Evolutionary conservation across 2,113 vertebrate genomes (phyloP), one percentile per base, ranked within the genome.

Genomic region (Dromas ardeola): DNA sequence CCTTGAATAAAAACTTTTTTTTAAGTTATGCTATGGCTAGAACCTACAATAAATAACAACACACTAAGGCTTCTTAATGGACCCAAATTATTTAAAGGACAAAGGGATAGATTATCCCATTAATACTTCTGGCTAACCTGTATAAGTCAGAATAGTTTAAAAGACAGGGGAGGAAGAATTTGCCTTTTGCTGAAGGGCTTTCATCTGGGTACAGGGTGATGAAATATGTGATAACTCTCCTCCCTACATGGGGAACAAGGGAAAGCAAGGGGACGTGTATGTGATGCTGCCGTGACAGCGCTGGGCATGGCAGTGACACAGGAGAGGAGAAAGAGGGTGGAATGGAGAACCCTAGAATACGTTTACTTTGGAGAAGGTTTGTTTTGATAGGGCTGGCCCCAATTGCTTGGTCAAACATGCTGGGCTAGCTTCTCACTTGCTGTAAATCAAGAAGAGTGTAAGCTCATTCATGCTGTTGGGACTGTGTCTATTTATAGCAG

Each of bases 341-440:
- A 23, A 91, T 79, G 45, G 81, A 76, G 53, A 93, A 15, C 63
- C 50, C 61, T 78, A 63, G 82, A 86, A 65, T 12, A 22, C 2
- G 0, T 96, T 83, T 94, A 18, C 72, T 93, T 74, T 74, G 92
- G 73, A 94, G 50, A n/a, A 88, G 69, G 56, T 97, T 93, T 93
- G 72, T 86, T 94, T 61, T 66, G 59, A 63, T 52, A 59, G 59
- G 19, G 32, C 29, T 90, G 70, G 45, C 77, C 85, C 85, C 40
- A 73, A 2, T 23, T 81, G 26, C 72, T 88, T 71, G 55, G 69
- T 53, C 88, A 74, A 66, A 83, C 90, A 42, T 22, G n/a, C 76
- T 74, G 76, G 72, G 53, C 80, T 84, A 83, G 71, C 59, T 90
- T 93, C 67, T 90, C 8, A 26, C 9, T 52, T 34, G 34, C 8